Conservation (phyloP, 2,888 invertebrate species). For the Heliconius aoede region DNA sequence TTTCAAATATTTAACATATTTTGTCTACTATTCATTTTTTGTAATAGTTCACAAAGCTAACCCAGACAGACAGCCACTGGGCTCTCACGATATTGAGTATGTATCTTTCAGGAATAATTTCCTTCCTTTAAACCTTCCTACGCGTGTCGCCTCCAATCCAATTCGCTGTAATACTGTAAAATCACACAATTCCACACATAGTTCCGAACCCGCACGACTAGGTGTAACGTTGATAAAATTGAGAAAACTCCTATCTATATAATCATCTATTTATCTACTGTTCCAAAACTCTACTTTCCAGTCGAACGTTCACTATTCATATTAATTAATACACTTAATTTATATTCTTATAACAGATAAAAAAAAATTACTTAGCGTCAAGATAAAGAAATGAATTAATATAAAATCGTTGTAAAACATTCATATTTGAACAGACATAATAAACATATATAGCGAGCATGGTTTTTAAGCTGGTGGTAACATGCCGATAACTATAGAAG, state of each 20-base stretch:
- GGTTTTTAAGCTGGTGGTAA: not conserved
- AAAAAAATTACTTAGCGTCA: constrained; percentile 22
- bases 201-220: constrained; percentile 61
- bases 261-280: constrained; percentile 46
- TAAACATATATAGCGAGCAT: constrained; percentile 14
- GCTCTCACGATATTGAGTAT: constrained; percentile 12
- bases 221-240: constrained; percentile 81
- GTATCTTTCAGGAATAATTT: not conserved
- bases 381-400: constrained; percentile 30
- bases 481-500: constrained; percentile 25
- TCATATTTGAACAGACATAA: constrained; percentile 19
- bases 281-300: constrained; percentile 47
- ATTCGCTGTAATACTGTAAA: constrained; percentile 66
- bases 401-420: constrained; percentile 43
- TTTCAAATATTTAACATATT: not conserved
- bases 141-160: constrained; percentile 27
- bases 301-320: constrained; percentile 45
- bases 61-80: not conserved
- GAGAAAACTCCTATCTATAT: constrained; percentile 81
- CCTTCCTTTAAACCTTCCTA: not conserved
- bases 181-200: constrained; percentile 38
- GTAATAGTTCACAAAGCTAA: not conserved
- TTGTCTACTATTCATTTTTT: not conserved
- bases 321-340: constrained; percentile 35
- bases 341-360: constrained; percentile 2